These are phyloP conservation scores for Paelopatides confundens DNA, from an alignment of 53 echinoderm and acorn worm genomes.

Conservation along the genomic window DNA sequence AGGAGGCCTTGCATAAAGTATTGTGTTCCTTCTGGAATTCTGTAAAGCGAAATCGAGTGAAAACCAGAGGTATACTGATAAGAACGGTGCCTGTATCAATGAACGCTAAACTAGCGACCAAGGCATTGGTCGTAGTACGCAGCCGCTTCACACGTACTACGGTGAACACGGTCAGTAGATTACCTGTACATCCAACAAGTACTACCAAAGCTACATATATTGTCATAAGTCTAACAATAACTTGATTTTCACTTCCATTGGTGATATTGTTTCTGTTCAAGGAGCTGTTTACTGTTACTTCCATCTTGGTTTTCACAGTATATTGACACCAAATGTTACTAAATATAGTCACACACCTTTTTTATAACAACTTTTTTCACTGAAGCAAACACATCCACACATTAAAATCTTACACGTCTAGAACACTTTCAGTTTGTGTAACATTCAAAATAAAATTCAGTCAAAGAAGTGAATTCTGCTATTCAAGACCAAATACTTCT, in stretches of 20 bases:
- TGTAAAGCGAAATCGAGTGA: background rate
- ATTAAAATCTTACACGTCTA: no score
- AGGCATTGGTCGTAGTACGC: background rate
- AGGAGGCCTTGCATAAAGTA: background rate
- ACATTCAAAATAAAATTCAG: no score
- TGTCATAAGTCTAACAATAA: background rate
- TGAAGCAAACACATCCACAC: no score
- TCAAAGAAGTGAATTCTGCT: no score
- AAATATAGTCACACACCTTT: no score
- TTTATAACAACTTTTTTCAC: no score
- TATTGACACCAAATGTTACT: no score
- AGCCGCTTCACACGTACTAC: background rate
- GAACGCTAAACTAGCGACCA: slow-evolving; percentile 7
- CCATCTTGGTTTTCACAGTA: background rate
- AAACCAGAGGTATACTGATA: slow-evolving; percentile 8
- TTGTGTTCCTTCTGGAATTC: background rate
- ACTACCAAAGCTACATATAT: background rate
- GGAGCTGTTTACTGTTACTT: background rate
- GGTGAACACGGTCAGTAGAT: background rate
- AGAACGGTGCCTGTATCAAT: background rate
- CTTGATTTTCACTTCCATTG: background rate
- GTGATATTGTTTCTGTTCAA: background rate
- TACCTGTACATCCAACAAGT: background rate
- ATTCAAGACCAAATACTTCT: no score
- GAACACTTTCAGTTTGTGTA: no score